phyloP scores from a whole-genome alignment of 2,113 vertebrate species.

The Ochotona curzoniae region DNA sequence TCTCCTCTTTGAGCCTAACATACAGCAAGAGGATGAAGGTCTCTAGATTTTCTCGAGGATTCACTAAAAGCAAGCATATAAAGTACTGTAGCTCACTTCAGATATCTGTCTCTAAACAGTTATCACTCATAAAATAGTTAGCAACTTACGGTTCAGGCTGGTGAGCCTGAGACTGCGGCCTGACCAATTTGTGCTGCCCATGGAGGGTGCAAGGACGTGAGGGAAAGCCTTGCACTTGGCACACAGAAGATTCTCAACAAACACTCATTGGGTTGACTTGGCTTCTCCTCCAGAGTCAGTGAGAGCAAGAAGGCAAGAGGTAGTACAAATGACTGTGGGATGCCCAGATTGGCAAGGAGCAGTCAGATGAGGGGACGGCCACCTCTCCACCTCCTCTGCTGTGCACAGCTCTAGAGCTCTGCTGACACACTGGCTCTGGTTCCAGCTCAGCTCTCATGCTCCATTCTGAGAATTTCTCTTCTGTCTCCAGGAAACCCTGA shows the following conservation, averaged over 20 bases:
- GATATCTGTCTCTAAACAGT: not conserved
- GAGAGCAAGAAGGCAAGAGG: not conserved
- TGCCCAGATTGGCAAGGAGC: not conserved
- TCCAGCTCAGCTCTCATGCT: not conserved
- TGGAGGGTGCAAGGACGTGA: not conserved
- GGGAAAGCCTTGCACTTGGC: not conserved
- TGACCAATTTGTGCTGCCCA: not conserved
- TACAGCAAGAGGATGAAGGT: not conserved
- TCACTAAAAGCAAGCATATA: not conserved
- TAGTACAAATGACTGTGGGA: fast-evolving
- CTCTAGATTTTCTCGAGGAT: not conserved
- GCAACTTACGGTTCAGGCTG: not conserved
- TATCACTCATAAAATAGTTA: slow-evolving; percentile 8
- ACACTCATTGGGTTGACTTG: not conserved
- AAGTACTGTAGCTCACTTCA: not conserved
- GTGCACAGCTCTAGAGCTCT: not conserved
- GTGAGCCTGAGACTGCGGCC: not conserved
- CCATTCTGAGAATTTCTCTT: not conserved
- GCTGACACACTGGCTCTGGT: too few species aligned
- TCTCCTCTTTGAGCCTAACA: not conserved
- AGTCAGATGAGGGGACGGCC: fast-evolving
- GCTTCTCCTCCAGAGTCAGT: not conserved
- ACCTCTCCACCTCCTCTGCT: not conserved
- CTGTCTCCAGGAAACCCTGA: not conserved
- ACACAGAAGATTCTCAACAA: not conserved